Evolutionary conservation across 2,888 invertebrate genomes (phyloP).

Genomic region (Tetranychus truncatus): DNA sequence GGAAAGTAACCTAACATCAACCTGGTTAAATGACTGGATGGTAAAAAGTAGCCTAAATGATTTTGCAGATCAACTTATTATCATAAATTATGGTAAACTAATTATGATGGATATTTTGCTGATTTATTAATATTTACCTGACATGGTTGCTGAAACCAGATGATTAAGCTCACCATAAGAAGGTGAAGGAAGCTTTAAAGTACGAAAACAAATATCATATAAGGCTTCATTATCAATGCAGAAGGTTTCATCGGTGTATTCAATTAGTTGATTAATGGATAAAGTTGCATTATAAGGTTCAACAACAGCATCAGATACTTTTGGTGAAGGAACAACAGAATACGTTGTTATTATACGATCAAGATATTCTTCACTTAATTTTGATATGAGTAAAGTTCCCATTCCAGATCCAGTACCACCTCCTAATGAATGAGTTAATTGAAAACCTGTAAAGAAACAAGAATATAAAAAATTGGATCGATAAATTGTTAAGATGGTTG

Average conservation of each 20-base stretch:
- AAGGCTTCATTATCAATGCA: constrained; percentile 40
- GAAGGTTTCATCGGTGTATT: constrained; percentile 38
- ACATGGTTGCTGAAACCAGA: constrained; percentile 33
- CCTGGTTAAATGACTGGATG: too few species aligned
- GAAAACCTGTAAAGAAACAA: constrained; percentile 29
- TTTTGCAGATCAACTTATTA: too few species aligned
- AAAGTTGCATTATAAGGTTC: constrained; percentile 37
- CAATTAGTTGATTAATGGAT: constrained; percentile 37
- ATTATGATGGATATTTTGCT: too few species aligned
- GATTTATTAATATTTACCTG: constrained; percentile 27
- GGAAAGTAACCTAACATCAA: too few species aligned
- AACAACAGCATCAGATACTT: constrained; percentile 41
- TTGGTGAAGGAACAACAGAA: constrained; percentile 62
- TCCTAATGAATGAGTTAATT: constrained; percentile 54
- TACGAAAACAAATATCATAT: constrained; percentile 42
- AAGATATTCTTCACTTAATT: constrained; percentile 67
- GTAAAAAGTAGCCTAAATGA: neutral
- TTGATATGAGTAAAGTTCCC: constrained; percentile 60
- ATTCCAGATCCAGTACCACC: constrained; percentile 64
- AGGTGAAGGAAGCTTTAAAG: constrained; percentile 39
- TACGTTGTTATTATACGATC: constrained; percentile 65
- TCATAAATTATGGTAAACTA: too few species aligned
- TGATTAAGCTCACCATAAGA: constrained; percentile 41
- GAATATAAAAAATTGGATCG: neutral
- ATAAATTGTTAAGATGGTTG: neutral